Base-by-base conservation (phyloP, 2,113 vertebrate species). In the Apaloderma vittatum region DNA sequence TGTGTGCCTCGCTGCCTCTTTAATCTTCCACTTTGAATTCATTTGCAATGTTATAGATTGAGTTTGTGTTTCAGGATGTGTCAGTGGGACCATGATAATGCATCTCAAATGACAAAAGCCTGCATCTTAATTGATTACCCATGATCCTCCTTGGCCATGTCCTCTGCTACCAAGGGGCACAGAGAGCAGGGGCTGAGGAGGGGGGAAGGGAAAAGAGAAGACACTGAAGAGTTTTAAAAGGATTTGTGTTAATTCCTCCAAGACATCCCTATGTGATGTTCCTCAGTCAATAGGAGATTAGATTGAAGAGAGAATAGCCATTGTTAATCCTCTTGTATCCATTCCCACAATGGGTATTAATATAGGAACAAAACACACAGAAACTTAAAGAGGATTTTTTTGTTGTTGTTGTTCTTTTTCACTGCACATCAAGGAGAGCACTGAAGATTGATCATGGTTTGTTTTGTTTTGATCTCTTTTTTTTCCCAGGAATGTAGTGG, bases 211-310 rank as follows among this genome's bases (percentile, higher is more conserved):
- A 90, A 83, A 62, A 23, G 36, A 86, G 27, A 95, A 96, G 32
- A 15, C 37, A 66, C 48, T 88, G 87, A 94, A 86, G 90, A 96
- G 51, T 90, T 96, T 95, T 94, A 86, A 96, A 96, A 65, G 93
- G 95, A 98, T 98, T 97, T 98, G 84, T 96, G 92, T 73, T 97
- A 97, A 98, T 97, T 97, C 97, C 92, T 97, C 59, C 77, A 93
- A 94, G 97, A 93, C 12, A 0, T 89, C 59, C 86, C 86, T 86
- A 36, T 95, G 90, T 95, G 95, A 93, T 96, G 63, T 96, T 97
- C 97, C 89, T 91, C 90, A 70, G 96, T 98, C 97, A 97, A 97
- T 98, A 97, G 79, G 67, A 97, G 98, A 97, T 98, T 98, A 98
- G 94, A 96, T 92, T 66, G 89, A 93, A 76, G 88, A 94, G 90